These are phyloP conservation scores for Aphidius colemani DNA, from an alignment of 2,888 invertebrate species.

Conservation along the genomic window DNA sequence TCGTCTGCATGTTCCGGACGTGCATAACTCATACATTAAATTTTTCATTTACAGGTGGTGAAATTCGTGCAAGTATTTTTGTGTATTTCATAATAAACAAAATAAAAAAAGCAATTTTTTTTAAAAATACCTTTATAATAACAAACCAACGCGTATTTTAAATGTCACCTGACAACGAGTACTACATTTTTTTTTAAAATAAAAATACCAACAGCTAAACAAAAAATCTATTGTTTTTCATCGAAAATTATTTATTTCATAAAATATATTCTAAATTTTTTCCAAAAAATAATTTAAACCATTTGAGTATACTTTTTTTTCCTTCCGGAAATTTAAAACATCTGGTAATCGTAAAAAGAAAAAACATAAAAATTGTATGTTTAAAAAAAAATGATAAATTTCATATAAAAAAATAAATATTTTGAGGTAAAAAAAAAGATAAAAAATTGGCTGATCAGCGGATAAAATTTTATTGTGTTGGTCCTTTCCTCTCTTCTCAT, in stretches of 20 bases:
- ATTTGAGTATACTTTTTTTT: neutral
- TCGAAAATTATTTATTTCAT: no score
- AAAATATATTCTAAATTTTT: neutral
- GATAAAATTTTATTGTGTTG: slow-evolving; percentile 24
- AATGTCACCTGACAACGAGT: neutral
- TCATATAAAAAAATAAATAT: slow-evolving; percentile 17
- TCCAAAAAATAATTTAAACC: neutral
- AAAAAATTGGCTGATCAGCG: slow-evolving; percentile 16
- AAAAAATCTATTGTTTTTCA: no score
- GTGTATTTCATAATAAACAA: no score
- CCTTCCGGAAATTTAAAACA: neutral
- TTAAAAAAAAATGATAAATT: slow-evolving; percentile 1
- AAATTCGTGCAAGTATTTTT: slow-evolving; percentile 4
- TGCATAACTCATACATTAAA: neutral
- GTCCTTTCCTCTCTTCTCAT: neutral
- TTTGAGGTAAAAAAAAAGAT: slow-evolving; percentile 8
- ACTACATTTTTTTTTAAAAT: neutral
- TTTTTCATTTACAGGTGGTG: slow-evolving; percentile 9
- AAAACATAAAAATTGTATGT: slow-evolving; percentile 1
- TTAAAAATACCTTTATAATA: no score
- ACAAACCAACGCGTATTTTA: no score
- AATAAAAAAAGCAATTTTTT: no score
- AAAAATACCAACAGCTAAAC: no score
- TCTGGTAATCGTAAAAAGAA: neutral
- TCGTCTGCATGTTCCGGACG: neutral